These are phyloP conservation scores for Macrophya alboannulata DNA, from an alignment of 2,888 invertebrate genomes.

Conservation along the genomic window DNA sequence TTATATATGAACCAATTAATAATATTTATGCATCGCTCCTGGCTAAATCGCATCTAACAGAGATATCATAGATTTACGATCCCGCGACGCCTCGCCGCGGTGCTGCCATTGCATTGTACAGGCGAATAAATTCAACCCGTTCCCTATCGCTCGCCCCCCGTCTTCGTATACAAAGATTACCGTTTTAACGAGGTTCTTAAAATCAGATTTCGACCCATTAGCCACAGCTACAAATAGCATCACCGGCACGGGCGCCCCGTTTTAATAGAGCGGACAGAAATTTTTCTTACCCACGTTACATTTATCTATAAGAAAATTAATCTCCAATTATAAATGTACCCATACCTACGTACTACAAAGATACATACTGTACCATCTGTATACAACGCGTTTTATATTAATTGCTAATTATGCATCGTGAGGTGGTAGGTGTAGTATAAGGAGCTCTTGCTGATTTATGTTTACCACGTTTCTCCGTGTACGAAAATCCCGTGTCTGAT, in stretches of 20 bases:
- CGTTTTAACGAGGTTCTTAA: conserved; percentile 42
- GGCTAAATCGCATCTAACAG: conserved; percentile 46
- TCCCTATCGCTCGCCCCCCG: background rate
- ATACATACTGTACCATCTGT: background rate
- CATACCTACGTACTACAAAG: background rate
- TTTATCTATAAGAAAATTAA: background rate
- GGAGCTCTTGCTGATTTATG: conserved; percentile 23
- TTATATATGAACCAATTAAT: conserved; percentile 54
- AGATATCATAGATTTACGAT: conserved; percentile 55
- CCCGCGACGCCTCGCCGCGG: conserved; percentile 19
- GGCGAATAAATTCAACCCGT: conserved; percentile 33
- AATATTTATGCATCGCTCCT: conserved; percentile 51
- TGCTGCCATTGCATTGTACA: conserved; percentile 14
- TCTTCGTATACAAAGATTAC: conserved; percentile 36
- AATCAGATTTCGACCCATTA: background rate
- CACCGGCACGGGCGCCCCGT: background rate
- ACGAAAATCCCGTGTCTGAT: conserved; percentile 48
- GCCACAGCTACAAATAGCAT: background rate
- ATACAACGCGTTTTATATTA: background rate
- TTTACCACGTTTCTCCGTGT: conserved; percentile 31
- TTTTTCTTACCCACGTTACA: background rate
- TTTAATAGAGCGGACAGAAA: background rate
- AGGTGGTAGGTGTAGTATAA: background rate
- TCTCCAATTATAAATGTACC: background rate
- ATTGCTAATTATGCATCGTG: conserved; percentile 40